A percentile compares a stretch with the other conserved stretches of the same genome.
These are phyloP conservation scores for Megalops atlanticus DNA, from an alignment of 2,113 vertebrate species.

Conservation along the genomic window DNA sequence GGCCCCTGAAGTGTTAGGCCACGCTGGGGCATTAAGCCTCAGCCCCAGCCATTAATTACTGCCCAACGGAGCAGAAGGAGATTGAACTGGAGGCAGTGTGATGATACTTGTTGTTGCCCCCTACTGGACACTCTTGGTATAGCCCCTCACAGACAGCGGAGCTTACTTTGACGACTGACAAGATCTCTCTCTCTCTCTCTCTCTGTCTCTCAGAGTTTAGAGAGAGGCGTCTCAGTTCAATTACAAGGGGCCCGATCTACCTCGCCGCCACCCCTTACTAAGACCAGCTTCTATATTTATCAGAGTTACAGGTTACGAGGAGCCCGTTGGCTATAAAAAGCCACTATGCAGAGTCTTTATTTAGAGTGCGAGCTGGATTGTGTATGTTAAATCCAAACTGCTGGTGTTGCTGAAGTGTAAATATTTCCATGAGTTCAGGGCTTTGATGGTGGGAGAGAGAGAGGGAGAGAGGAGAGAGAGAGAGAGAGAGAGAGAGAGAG, in stretches of 20 bases:
- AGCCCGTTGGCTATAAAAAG: background rate
- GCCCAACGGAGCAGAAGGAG: constrained; percentile 54
- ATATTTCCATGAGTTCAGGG: background rate
- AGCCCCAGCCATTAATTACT: constrained; percentile 65
- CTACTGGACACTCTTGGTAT: background rate
- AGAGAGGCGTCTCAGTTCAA: background rate
- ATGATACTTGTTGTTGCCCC: background rate
- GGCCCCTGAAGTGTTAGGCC: constrained; percentile 41
- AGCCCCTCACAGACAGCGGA: background rate
- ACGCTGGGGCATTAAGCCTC: constrained; percentile 52
- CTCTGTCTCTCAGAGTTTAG: background rate
- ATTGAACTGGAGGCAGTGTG: constrained; percentile 15
- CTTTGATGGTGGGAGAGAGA: background rate
- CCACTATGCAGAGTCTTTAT: background rate
- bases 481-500: no score
- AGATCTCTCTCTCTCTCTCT: background rate
- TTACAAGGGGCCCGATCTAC: background rate
- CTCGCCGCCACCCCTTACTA: background rate
- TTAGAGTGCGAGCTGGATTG: background rate
- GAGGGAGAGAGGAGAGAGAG: no score
- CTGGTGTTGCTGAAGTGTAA: constrained; percentile 10
- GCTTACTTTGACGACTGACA: background rate
- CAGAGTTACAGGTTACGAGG: constrained; percentile 9
- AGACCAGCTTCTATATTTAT: background rate
- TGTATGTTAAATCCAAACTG: background rate